A percentile compares a stretch with the other conserved stretches of the same genome.
Evolutionary conservation across 2,797 vertebrate species (phyloP).

Genomic region (Champsocephalus gunnari): DNA sequence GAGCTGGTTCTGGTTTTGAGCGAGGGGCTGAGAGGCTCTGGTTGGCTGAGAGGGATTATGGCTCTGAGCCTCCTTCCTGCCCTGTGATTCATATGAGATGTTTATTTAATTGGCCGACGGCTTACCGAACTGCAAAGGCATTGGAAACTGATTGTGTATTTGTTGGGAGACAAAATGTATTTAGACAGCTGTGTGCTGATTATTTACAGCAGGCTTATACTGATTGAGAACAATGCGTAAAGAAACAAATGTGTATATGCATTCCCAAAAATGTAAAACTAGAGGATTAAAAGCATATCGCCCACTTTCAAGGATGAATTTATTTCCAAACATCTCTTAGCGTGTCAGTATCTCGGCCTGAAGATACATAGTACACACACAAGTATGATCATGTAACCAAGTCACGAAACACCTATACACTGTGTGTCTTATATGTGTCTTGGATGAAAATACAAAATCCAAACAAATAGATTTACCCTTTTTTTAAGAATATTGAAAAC

Average conservation of each 20-base stretch:
- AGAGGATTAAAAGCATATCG: background rate
- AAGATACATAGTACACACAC: background rate
- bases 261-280: background rate
- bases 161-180: background rate
- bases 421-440: conserved; percentile 1
- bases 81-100: conserved; percentile 56
- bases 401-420: no score
- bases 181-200: conserved; percentile 31
- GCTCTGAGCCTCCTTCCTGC: conserved; percentile 53
- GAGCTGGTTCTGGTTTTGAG: conserved; percentile 36
- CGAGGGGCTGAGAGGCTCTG: conserved; percentile 49
- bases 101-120: conserved; percentile 43
- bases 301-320: conserved; percentile 14
- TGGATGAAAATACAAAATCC: background rate
- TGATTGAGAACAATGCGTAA: background rate
- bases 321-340: conserved; percentile 22
- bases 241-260: conserved; percentile 8
- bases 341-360: background rate
- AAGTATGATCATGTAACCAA: background rate
- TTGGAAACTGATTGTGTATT: conserved; percentile 32
- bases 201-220: conserved; percentile 23
- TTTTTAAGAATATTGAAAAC: background rate
- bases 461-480: background rate
- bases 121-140: conserved; percentile 10
- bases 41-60: conserved; percentile 52